Conservation (phyloP, 2,888 invertebrate genomes). For the Dicycla oo region DNA sequence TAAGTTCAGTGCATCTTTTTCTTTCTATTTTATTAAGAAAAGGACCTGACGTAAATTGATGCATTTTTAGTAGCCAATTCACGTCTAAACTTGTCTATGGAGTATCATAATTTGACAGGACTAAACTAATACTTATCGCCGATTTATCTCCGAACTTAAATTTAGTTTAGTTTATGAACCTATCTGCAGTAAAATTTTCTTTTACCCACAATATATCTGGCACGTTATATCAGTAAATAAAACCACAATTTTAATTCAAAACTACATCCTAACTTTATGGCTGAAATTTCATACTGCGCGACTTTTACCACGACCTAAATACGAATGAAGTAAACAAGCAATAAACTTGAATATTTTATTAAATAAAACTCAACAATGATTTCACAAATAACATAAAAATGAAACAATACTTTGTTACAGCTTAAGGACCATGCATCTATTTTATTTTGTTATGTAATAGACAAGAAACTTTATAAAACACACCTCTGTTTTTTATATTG, state of each 20-base stretch:
- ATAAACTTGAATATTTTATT: slow-evolving; percentile 81
- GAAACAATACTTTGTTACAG: slow-evolving; percentile 76
- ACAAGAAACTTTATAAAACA: slow-evolving; percentile 72
- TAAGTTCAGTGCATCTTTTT: too few relatives aligned
- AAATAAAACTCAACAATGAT: slow-evolving; percentile 89
- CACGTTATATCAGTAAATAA: slow-evolving; percentile 16
- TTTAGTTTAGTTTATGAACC: too few relatives aligned
- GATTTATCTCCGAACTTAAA: too few relatives aligned
- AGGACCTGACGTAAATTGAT: too few relatives aligned
- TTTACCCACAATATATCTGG: slow-evolving; percentile 24
- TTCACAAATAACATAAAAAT: slow-evolving; percentile 82
- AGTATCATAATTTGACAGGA: too few relatives aligned
- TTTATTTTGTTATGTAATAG: slow-evolving; percentile 62
- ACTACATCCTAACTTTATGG: slow-evolving; percentile 27
- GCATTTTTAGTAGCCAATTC: too few relatives aligned
- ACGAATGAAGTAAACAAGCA: slow-evolving; percentile 51
- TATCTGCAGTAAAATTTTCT: slow-evolving; percentile 25
- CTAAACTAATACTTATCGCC: too few relatives aligned
- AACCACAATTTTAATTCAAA: slow-evolving; percentile 15
- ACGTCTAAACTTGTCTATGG: too few relatives aligned
- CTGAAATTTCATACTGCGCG: slow-evolving; percentile 14
- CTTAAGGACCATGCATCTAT: slow-evolving; percentile 76
- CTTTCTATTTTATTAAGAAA: too few relatives aligned
- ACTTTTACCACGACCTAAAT: slow-evolving; percentile 17
- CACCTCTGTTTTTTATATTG: slow-evolving; percentile 62